Conservation (phyloP, 2,797 vertebrate genomes). For the Lindbergichthys nudifrons region DNA sequence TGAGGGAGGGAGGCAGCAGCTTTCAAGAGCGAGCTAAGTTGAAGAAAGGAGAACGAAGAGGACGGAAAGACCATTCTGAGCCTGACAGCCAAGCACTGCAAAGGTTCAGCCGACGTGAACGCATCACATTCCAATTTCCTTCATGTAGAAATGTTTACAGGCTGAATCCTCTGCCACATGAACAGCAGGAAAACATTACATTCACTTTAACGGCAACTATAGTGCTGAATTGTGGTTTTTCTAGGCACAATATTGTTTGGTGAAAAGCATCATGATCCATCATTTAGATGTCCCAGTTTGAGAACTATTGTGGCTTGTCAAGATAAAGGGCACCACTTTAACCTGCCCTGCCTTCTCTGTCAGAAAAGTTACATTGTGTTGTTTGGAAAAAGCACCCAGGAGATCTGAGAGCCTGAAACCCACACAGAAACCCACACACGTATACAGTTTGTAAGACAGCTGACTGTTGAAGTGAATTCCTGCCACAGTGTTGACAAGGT, state of each 20-base stretch:
- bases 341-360: conserved; percentile 42
- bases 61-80: conserved; percentile 43
- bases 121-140: conserved; percentile 42
- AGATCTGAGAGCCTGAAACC: conserved; percentile 1
- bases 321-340: conserved; percentile 37
- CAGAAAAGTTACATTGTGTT: conserved; percentile 28
- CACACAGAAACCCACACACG: neutral
- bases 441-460: conserved; percentile 14
- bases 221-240: conserved; percentile 33
- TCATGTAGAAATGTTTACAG: conserved; percentile 34
- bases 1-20: conserved; percentile 49
- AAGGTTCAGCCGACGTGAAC: conserved; percentile 43
- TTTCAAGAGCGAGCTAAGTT: conserved; percentile 66
- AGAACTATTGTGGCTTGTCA: conserved; percentile 23
- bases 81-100: conserved; percentile 35
- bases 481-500: conserved; percentile 46
- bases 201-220: conserved; percentile 22
- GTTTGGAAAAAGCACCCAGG: conserved; percentile 23
- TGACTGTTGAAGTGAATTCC: conserved; percentile 33
- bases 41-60: conserved; percentile 47
- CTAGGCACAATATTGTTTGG: conserved; percentile 21
- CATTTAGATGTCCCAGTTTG: conserved; percentile 40
- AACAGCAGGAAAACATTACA: conserved; percentile 20
- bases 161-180: conserved; percentile 19
- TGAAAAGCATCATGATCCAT: conserved; percentile 30